Evolutionary conservation across 2,888 invertebrate species (phyloP).

Genomic region (Amiota mariae): DNA sequence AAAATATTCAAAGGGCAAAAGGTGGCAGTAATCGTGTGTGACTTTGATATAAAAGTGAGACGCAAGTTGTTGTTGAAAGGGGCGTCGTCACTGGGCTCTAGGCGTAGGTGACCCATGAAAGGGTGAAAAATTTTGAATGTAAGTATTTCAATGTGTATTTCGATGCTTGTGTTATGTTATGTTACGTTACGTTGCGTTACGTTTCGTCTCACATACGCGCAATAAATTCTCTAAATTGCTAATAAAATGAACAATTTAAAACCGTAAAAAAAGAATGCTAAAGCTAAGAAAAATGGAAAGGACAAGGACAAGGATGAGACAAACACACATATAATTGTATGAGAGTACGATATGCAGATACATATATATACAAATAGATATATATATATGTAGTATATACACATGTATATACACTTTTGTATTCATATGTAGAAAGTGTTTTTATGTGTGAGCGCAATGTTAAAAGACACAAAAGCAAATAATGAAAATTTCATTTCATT

Average conservation of each 20-base stretch:
- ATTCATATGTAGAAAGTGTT: conserved; percentile 4
- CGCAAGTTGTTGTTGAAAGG: too few species aligned
- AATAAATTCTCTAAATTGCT: conserved; percentile 65
- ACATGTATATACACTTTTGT: conserved; percentile 16
- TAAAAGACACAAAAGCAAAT: conserved; percentile 50
- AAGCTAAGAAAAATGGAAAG: neutral
- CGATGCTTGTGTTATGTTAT: too few species aligned
- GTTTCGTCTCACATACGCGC: conserved; percentile 36
- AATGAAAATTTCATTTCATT: conserved; percentile 68
- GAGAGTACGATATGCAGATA: neutral
- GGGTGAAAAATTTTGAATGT: too few species aligned
- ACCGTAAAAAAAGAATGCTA: conserved; percentile 32
- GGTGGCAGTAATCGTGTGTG: too few species aligned
- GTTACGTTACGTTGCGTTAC: neutral
- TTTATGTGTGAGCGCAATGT: conserved; percentile 18
- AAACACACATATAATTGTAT: neutral
- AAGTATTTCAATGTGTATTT: too few species aligned
- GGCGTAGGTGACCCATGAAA: too few species aligned
- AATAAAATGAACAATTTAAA: conserved; percentile 68
- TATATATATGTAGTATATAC: neutral
- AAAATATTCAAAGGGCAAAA: too few species aligned
- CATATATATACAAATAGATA: neutral
- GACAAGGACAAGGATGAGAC: too few species aligned
- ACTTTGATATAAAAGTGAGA: too few species aligned
- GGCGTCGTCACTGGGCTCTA: too few species aligned